These are phyloP conservation scores for Noctua janthina DNA, from an alignment of 2,888 invertebrate species.

Conservation along the genomic window DNA sequence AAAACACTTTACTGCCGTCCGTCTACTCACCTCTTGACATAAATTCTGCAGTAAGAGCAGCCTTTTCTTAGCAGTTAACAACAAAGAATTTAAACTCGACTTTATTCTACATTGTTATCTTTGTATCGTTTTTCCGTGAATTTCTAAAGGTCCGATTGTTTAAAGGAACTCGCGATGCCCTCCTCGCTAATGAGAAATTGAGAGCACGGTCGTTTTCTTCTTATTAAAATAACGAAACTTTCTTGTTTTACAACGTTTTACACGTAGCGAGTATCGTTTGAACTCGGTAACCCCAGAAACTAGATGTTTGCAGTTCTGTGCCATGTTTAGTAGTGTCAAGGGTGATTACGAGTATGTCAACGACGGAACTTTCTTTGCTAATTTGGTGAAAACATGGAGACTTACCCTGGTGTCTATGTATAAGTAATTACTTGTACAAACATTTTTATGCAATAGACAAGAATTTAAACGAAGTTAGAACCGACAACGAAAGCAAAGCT, in stretches of 20 bases:
- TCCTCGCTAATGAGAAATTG: conserved; percentile 44
- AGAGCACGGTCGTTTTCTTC: conserved; percentile 11
- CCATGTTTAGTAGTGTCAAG: conserved; percentile 16
- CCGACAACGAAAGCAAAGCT: too few relatives aligned
- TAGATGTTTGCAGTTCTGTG: conserved; percentile 3
- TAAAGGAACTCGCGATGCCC: conserved; percentile 20
- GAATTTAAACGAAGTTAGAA: too few relatives aligned
- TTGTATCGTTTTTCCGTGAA: conserved; percentile 43
- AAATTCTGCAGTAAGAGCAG: conserved; percentile 29
- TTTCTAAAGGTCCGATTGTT: conserved; percentile 35
- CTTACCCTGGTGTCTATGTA: not conserved
- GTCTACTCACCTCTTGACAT: conserved; percentile 23
- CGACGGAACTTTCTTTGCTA: conserved; percentile 21
- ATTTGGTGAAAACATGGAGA: not conserved
- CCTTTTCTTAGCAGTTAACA: conserved; percentile 23
- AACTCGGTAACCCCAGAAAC: conserved; percentile 37
- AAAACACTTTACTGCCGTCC: not conserved
- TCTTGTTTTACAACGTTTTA: conserved; percentile 28
- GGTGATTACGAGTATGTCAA: not conserved
- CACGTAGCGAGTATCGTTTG: conserved; percentile 12
- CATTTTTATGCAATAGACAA: too few relatives aligned
- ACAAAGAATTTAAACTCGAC: conserved; percentile 25
- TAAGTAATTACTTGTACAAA: too few relatives aligned
- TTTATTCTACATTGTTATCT: conserved; percentile 43
- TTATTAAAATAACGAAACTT: conserved; percentile 37